These are phyloP conservation scores for Papilio machaon DNA, from an alignment of 1,140 invertebrate species.

Conservation along the genomic window DNA sequence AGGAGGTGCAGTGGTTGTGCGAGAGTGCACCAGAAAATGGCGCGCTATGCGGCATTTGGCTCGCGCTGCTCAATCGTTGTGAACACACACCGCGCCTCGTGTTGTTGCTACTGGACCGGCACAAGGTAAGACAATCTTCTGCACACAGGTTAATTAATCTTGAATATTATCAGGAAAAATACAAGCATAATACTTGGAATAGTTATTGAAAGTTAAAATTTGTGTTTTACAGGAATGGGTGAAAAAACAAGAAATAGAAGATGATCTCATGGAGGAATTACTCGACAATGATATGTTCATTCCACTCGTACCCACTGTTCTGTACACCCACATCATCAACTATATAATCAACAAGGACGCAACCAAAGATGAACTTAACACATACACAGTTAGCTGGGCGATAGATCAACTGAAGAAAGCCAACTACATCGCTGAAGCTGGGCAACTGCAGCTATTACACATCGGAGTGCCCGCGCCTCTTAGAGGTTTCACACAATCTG, in stretches of 20 bases:
- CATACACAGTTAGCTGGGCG: conserved; percentile 60
- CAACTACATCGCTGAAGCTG: conserved; percentile 66
- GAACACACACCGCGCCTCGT: conserved; percentile 51
- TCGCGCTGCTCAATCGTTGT: conserved; percentile 59
- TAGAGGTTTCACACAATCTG: conserved; percentile 64
- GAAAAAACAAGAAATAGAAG: conserved; percentile 56
- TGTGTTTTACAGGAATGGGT: conserved; percentile 58
- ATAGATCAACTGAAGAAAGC: conserved; percentile 56
- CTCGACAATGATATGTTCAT: conserved; percentile 65
- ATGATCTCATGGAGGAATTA: conserved; percentile 67
- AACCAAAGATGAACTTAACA: conserved; percentile 31
- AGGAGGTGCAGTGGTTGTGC: conserved; percentile 62
- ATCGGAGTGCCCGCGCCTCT: conserved; percentile 57
- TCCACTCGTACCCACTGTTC: conserved; percentile 59
- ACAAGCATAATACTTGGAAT: not conserved
- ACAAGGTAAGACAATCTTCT: conserved; percentile 52
- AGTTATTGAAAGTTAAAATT: conserved; percentile 28
- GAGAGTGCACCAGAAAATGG: conserved; percentile 40
- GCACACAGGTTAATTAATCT: not conserved
- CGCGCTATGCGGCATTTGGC: conserved; percentile 59
- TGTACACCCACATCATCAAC: conserved; percentile 59
- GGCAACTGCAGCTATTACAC: conserved; percentile 57
- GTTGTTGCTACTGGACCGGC: conserved; percentile 46
- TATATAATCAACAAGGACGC: conserved; percentile 57
- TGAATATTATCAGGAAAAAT: not conserved